Conservation (phyloP, 2,888 invertebrate species). For the Autographa gamma region DNA sequence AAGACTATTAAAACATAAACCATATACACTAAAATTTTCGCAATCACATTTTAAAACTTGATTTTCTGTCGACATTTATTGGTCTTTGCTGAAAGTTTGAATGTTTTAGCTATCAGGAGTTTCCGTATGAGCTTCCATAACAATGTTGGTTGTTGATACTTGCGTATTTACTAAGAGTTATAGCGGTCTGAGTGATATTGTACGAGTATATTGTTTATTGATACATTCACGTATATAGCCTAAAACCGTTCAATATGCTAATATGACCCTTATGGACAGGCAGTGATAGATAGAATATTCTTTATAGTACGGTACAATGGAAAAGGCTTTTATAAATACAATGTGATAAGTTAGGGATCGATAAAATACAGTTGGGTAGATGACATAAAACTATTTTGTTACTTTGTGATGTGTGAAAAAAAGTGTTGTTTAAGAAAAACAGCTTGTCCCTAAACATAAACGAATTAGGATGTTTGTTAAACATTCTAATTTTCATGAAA, state of each 20-base stretch:
- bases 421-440: no score
- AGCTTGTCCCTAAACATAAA: no score
- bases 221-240: neutral
- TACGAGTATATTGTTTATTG: slow-evolving; percentile 3
- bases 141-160: slow-evolving; percentile 10
- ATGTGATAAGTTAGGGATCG: neutral
- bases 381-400: no score
- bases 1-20: no score
- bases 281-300: neutral
- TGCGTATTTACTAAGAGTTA: slow-evolving; percentile 11
- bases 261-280: neutral
- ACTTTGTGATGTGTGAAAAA: no score
- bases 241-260: slow-evolving; percentile 6
- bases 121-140: slow-evolving; percentile 8
- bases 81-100: neutral
- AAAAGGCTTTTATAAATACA: neutral
- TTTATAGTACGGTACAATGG: neutral
- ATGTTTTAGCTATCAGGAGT: slow-evolving; percentile 20
- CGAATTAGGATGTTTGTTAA: no score
- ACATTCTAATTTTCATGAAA: no score
- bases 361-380: no score
- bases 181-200: slow-evolving; percentile 14
- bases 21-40: no score
- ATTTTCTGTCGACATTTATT: neutral
- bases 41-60: no score